A percentile compares a stretch with the other conserved stretches of the same genome.
phyloP scores from a whole-genome alignment of 2,888 invertebrate species.

The Nomada goodeniana region DNA sequence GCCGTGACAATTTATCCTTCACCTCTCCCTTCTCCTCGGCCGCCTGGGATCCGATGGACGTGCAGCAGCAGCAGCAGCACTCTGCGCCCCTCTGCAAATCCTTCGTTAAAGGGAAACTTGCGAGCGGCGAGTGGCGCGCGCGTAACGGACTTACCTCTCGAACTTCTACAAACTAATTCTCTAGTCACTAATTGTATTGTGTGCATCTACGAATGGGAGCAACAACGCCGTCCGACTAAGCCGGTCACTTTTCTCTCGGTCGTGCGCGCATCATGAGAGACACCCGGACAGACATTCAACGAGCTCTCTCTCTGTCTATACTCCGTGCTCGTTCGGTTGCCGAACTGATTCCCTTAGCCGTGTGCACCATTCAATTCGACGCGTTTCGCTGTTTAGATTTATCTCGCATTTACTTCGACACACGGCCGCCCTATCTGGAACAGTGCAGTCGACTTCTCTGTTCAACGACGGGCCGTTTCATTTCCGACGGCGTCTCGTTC shows the following conservation, averaged over 20 bases:
- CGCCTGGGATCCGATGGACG: slow-evolving; percentile 47
- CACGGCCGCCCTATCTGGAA: background rate
- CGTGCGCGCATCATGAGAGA: background rate
- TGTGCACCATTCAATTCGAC: slow-evolving; percentile 9
- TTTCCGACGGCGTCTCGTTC: background rate
- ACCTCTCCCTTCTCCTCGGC: slow-evolving; percentile 40
- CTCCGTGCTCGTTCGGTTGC: background rate
- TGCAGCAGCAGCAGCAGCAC: slow-evolving; percentile 17
- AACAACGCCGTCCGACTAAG: slow-evolving; percentile 78
- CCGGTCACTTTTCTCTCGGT: slow-evolving; percentile 41
- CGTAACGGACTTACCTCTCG: slow-evolving; percentile 79
- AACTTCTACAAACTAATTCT: slow-evolving; percentile 77
- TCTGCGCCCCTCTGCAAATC: slow-evolving; percentile 64
- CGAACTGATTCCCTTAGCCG: slow-evolving; percentile 11
- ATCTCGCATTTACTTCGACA: background rate
- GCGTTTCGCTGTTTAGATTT: background rate
- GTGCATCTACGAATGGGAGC: slow-evolving; percentile 84
- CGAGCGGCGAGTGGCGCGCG: slow-evolving; percentile 47
- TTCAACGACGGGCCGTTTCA: slow-evolving; percentile 41
- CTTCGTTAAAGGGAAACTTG: slow-evolving; percentile 63
- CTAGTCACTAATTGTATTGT: slow-evolving; percentile 80
- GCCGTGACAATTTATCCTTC: slow-evolving; percentile 60
- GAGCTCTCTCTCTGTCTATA: background rate
- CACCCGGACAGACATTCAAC: background rate
- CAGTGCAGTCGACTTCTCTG: slow-evolving; percentile 53